Evolutionary conservation across 2,113 vertebrate species (phyloP).

Genomic region (Shinisaurus crocodilurus): DNA sequence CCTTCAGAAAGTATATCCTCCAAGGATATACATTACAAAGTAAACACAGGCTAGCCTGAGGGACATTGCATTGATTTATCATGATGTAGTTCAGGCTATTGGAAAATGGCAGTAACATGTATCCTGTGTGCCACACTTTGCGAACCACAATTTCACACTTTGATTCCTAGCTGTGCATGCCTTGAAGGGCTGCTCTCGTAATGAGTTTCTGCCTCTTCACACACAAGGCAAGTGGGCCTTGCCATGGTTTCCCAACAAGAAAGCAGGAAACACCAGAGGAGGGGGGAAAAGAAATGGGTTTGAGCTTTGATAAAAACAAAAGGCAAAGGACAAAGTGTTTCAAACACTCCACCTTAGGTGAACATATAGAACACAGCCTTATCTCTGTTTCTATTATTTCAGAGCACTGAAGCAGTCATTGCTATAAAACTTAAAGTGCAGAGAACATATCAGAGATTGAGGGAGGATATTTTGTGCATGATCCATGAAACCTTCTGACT

Average conservation of each 20-base stretch:
- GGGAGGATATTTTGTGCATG: conserved; percentile 5
- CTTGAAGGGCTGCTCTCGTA: conserved; percentile 57
- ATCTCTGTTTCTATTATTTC: conserved; percentile 41
- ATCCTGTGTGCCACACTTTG: conserved; percentile 36
- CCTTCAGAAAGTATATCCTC: conserved; percentile 42
- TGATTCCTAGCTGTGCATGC: conserved; percentile 68
- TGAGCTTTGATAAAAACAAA: conserved; percentile 28
- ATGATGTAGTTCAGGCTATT: conserved; percentile 47
- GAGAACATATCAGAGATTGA: not conserved
- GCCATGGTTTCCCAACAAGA: conserved; percentile 42
- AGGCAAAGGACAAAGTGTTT: conserved; percentile 15
- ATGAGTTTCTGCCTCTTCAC: conserved; percentile 67
- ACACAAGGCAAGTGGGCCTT: conserved; percentile 39
- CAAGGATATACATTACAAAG: conserved; percentile 44
- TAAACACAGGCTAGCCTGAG: conserved; percentile 44
- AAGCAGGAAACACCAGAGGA: conserved; percentile 40
- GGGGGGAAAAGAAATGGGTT: not conserved
- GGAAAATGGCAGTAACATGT: conserved; percentile 35
- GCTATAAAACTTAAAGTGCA: not conserved
- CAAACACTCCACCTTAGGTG: not conserved
- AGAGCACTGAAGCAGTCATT: not conserved
- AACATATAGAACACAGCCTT: not conserved
- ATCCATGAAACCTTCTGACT: conserved; percentile 1
- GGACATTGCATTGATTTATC: conserved; percentile 51
- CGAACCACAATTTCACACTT: conserved; percentile 74